These are phyloP conservation scores for Buphagus erythrorhynchus DNA, from an alignment of 2,797 vertebrate species.

Conservation along the genomic window DNA sequence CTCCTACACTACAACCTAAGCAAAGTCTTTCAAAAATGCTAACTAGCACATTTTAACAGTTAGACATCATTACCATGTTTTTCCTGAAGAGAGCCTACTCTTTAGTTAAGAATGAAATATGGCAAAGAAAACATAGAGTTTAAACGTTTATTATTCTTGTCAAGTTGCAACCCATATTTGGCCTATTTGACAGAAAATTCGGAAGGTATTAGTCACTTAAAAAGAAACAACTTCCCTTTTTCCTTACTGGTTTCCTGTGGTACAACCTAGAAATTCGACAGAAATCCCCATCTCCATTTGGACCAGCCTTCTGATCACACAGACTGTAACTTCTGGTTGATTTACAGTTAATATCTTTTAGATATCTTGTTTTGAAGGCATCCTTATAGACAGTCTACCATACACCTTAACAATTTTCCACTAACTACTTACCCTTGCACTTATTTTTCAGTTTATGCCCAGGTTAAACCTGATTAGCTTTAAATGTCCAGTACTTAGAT, in stretches of 20 bases:
- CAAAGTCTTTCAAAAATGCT: background rate
- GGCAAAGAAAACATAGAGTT: background rate
- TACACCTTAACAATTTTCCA: background rate
- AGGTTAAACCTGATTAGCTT: background rate
- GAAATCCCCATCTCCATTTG: background rate
- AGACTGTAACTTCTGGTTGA: background rate
- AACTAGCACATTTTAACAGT: background rate
- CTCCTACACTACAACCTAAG: background rate
- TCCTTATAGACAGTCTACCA: background rate
- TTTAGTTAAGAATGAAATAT: background rate
- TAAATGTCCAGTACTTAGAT: background rate
- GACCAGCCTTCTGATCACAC: background rate
- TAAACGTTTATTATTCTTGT: background rate
- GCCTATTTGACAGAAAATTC: background rate
- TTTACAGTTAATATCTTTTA: background rate
- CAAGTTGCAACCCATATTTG: background rate
- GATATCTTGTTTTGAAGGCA: background rate
- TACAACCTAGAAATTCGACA: background rate
- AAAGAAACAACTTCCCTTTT: background rate
- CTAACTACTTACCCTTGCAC: background rate
- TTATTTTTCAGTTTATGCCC: background rate
- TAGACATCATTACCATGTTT: background rate
- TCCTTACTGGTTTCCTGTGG: background rate
- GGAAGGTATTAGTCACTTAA: background rate
- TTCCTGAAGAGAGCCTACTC: background rate